Percentiles rank a stretch among this genome's conserved stretches.
Conservation (phyloP, 1,140 invertebrate species). For the Brachionus koreanus region DNA sequence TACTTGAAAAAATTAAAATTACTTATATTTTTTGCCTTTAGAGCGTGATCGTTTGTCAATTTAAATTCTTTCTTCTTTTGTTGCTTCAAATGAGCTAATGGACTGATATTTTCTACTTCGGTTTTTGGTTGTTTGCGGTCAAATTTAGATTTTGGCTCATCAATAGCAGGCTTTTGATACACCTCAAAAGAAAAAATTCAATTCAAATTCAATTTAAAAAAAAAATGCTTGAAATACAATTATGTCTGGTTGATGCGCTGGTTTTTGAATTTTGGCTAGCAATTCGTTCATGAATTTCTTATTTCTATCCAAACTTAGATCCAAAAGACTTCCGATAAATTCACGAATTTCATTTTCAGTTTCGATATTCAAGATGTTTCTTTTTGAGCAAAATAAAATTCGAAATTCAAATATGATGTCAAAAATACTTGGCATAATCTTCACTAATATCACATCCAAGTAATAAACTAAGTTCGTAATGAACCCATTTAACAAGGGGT, state of each 20-base stretch:
- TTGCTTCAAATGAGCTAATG: background rate
- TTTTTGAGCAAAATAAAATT: background rate
- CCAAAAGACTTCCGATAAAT: slow-evolving; percentile 37
- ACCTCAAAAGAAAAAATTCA: background rate
- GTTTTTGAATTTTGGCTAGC: background rate
- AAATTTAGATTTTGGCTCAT: slow-evolving; percentile 23
- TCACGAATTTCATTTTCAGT: slow-evolving; percentile 16
- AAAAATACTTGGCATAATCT: slow-evolving; percentile 36
- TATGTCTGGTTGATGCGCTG: background rate
- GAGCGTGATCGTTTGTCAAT: background rate
- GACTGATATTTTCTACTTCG: background rate
- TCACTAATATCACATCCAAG: slow-evolving; percentile 32
- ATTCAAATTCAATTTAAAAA: background rate
- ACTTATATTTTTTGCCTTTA: background rate
- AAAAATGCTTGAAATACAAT: background rate
- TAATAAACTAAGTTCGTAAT: background rate
- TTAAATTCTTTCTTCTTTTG: slow-evolving; percentile 15
- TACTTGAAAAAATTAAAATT: background rate
- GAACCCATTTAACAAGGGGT: slow-evolving; percentile 27
- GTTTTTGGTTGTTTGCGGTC: background rate
- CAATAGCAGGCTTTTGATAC: background rate
- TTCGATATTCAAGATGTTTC: slow-evolving; percentile 42
- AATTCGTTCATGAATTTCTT: background rate
- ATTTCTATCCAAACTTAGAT: slow-evolving; percentile 3
- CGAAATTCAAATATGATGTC: background rate